Base-by-base conservation (phyloP, 2,888 invertebrate species). In the Heliconius aoede region DNA sequence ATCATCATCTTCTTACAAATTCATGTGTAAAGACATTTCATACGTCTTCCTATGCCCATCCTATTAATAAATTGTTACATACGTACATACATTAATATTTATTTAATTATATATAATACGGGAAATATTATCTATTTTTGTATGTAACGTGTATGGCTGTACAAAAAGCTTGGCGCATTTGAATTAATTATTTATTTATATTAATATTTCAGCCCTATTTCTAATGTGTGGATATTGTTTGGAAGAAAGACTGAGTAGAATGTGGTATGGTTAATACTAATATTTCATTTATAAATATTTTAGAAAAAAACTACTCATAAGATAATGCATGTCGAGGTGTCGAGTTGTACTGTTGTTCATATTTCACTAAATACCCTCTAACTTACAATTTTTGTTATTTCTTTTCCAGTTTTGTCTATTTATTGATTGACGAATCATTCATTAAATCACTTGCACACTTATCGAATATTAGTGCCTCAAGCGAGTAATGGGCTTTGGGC, bases 191-290 rank as follows among this genome's bases (percentile, higher is more conserved):
- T 21, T 65, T 68, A 77, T 58, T 77, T 51, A 51, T 51, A 51
- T 74, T 30, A 74, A 72, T n/a, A n/a, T n/a, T n/a, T n/a, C n/a
- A 64, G 32, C n/a, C 7, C 2, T 64, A 64, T 68, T 74, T 61
- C 26, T 75, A 75, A 62, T 65, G 64, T 64, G 76, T 73, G 67
- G 51, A n/a, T 67, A 61, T 36, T 72, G 30, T 65, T 67, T 67
- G 62, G 55, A 78, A 72, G 76, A 76, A 77, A 79, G 77, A 77
- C 77, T 79, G 77, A 79, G 69, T 79, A 77, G 72, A 55, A 71
- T 72, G 74, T 68, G 72, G 36, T 72, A 62, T 51, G 68, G 28
- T 26, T 46, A 51, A 67, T 67, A 67, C 68, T 11, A 51, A 51
- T 28, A 30, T 28, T n/a, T 30, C 26, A 61, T 40, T 40, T 40